Evolutionary conservation across 2,888 invertebrate species (phyloP), one percentile per base, ranked within the genome.

Genomic region (Rhyacophila evoluta): DNA sequence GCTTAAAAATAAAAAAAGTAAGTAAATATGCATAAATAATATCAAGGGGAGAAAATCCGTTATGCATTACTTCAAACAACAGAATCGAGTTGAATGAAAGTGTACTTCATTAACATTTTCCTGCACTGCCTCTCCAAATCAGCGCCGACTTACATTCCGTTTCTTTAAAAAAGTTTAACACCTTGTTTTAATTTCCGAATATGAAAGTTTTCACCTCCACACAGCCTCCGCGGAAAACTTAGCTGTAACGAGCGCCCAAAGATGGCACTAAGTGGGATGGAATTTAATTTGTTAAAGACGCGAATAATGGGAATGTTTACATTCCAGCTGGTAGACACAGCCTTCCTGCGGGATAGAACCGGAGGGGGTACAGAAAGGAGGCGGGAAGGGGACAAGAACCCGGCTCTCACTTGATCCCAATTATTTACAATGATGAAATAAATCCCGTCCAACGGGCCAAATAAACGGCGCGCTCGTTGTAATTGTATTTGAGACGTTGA

Each of bases 261-360:
- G 77, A 76, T 77, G 76, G 77, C 76, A 73, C 74, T 80, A 77
- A 80, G 81, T 81, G 81, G 79, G 79, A 74, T 70, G 79, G 81
- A 81, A 81, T 81, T 81, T 81, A 81, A 81, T 81, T 81, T 80
- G 81, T 80, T 81, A 81, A 81, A 81, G 81, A 81, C 78, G 79
- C 78, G 80, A 77, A 79, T 81, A 81, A 81, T 81, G 77, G 81
- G 75, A 80, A 80, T 80, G 81, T 81, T 81, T 81, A 81, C 81
- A 81, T 81, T 81, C 80, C 81, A 68, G 72, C 36, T 67, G 28
- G 69, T 39, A 38, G 72, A 39, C 39, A 55, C 55, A 55, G 55
- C 55, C 55, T 55, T 55, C 25, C 55, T 55, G 55, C 55, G 55
- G 55, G 25, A 55, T 25, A 55, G 55, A 33, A 33, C 29, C 55